Evolutionary conservation across 1,140 invertebrate species (phyloP), one percentile per base, ranked within the genome.

Genomic region (Leptinotarsa texana): DNA sequence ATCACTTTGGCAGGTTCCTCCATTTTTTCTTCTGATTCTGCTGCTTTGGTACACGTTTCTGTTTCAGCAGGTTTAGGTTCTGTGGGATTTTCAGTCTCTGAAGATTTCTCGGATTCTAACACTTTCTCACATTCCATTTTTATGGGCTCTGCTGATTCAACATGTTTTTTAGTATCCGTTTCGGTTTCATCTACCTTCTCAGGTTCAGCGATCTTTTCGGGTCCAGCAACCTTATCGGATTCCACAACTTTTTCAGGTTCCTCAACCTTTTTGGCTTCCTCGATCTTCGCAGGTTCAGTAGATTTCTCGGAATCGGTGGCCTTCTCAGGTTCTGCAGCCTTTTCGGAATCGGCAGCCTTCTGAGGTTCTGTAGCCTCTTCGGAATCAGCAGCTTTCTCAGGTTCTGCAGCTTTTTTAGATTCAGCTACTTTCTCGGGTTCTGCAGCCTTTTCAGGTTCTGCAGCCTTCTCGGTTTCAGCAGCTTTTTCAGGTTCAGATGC

Each of bases 41-140:
- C 33, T 11, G 33, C 8, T 42, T 42, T 42, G 33, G 33, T 42
- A 42, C 33, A 42, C 22, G 21, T 72, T 73, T 72, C 65, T 13
- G 49, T 51, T 67, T 72, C 71, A 62, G 42, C 63, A 68, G 33
- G 15, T 71, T 48, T 70, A 13, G 49, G 21, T 42, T 62, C 48
- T 42, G 63, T 51, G 65, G 61, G 47, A 51, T 67, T 74, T 27
- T 74, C 24, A 42, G 51, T 61, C 49, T 67, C 62, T 73, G n/a
- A 15, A 63, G 15, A 22, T 67, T 70, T 51, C 42, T 73, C 75
- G 8, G 18, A 17, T 68, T 70, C 61, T 63, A n/a, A 11, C 63
- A 69, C 69, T 22, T 69, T 13, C 62, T 63, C 22, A 13, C n/a
- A 18, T 17, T 63, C 61, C 61, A 63, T 22, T 8, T n/a, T 63